Evolutionary conservation across 2,888 invertebrate genomes (phyloP).

Genomic region (Heliconius charithonia): DNA sequence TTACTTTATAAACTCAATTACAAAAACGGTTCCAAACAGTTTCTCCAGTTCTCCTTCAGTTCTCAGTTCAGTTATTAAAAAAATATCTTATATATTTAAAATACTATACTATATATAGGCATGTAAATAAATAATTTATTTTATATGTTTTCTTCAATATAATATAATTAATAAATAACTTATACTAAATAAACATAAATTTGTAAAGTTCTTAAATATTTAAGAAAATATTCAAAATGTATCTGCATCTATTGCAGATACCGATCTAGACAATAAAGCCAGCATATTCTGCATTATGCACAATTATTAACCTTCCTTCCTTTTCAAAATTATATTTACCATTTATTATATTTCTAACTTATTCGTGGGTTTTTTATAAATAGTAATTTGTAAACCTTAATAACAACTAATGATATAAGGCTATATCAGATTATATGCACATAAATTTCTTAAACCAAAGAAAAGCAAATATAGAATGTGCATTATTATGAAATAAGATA

Average conservation of each 20-base stretch:
- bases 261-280: neutral
- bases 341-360: neutral
- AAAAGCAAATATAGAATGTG: constrained; percentile 16
- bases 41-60: neutral
- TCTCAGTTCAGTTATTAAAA: too few relatives aligned
- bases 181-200: neutral
- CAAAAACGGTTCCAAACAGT: neutral
- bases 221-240: neutral
- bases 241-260: neutral
- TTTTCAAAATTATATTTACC: neutral
- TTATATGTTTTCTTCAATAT: neutral
- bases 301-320: neutral
- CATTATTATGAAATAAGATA: neutral
- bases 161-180: neutral
- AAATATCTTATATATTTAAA: too few relatives aligned
- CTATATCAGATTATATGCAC: constrained; percentile 10
- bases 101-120: too few relatives aligned
- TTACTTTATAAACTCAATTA: neutral
- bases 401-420: neutral
- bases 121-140: too few relatives aligned
- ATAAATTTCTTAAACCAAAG: neutral
- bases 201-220: neutral
- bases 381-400: neutral
- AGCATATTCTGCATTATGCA: neutral
- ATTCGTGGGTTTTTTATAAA: neutral